Conservation (phyloP, 2,113 vertebrate genomes). For the Hippocampus abdominalis region DNA sequence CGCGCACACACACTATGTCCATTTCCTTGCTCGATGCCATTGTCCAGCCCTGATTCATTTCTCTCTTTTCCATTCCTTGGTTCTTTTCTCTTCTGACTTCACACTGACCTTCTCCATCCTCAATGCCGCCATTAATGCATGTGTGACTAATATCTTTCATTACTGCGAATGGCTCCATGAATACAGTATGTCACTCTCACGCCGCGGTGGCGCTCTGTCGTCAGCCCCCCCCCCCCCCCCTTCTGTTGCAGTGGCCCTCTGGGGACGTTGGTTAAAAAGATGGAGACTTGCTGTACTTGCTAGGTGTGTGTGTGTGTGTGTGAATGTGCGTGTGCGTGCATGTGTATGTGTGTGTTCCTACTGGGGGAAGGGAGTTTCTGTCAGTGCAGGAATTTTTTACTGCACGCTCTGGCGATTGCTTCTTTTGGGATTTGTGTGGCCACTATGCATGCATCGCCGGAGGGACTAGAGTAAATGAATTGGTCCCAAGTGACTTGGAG, state of each 20-base stretch:
- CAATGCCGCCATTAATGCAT: slow-evolving; percentile 50
- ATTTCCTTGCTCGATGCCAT: background rate
- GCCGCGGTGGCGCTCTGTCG: slow-evolving; percentile 7
- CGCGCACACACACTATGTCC: slow-evolving; percentile 10
- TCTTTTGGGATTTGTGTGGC: slow-evolving; percentile 55
- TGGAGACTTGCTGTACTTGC: slow-evolving; percentile 43
- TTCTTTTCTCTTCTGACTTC: slow-evolving; percentile 21
- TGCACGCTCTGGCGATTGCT: slow-evolving; percentile 49
- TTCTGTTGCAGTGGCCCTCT: slow-evolving; percentile 51
- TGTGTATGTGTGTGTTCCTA: slow-evolving; percentile 18
- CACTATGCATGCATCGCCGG: slow-evolving; percentile 19
- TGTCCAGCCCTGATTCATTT: background rate
- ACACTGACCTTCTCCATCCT: slow-evolving; percentile 53
- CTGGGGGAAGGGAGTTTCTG: slow-evolving; percentile 56
- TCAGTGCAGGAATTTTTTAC: slow-evolving; percentile 61
- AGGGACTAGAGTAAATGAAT: slow-evolving; percentile 50
- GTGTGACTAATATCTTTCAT: slow-evolving; percentile 63
- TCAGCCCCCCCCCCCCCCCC: slow-evolving; percentile 27
- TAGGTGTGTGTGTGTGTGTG: slow-evolving; percentile 17
- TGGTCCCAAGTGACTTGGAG: slow-evolving; percentile 46
- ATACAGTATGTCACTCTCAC: slow-evolving; percentile 45
- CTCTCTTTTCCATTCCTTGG: slow-evolving; percentile 3
- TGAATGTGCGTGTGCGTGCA: slow-evolving; percentile 25
- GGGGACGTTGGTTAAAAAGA: slow-evolving; percentile 45
- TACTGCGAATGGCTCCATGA: slow-evolving; percentile 59